Conservation (phyloP, 2,797 vertebrate species). For the Bovichtus diacanthus region DNA sequence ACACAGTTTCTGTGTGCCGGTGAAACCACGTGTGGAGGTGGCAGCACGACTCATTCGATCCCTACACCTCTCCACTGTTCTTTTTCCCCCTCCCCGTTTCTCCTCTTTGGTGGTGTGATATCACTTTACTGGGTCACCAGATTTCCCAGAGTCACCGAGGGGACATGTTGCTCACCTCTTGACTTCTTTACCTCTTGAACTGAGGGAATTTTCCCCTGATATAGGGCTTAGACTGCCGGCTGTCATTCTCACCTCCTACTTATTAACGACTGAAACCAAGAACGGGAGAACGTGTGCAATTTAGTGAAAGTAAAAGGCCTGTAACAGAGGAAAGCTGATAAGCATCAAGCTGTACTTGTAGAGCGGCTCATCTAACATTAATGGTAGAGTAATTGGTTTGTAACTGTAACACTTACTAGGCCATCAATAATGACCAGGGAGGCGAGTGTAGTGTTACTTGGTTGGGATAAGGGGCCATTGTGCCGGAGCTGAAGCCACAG, state of each 20-base stretch:
- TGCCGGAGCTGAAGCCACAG: slow-evolving; percentile 69
- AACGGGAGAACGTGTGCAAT: slow-evolving; percentile 43
- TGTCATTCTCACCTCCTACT: slow-evolving; percentile 80
- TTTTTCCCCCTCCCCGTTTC: slow-evolving; percentile 19
- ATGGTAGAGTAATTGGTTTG: slow-evolving; percentile 90
- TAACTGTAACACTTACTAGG: slow-evolving; percentile 88
- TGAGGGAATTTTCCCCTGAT: slow-evolving; percentile 58
- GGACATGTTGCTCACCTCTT: slow-evolving; percentile 81
- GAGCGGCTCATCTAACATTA: slow-evolving; percentile 87
- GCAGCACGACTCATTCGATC: slow-evolving; percentile 59
- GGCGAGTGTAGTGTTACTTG: slow-evolving; percentile 82
- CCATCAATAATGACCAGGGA: slow-evolving; percentile 86
- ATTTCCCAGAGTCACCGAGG: slow-evolving; percentile 82
- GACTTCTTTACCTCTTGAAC: slow-evolving; percentile 87
- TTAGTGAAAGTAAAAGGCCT: slow-evolving; percentile 77
- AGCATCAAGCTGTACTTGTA: slow-evolving; percentile 82
- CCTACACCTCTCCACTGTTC: slow-evolving; percentile 45
- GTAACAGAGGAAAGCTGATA: slow-evolving; percentile 77
- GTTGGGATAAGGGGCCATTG: slow-evolving; percentile 72
- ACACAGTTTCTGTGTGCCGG: slow-evolving; percentile 33
- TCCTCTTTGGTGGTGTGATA: slow-evolving; percentile 72
- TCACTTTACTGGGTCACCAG: slow-evolving; percentile 86
- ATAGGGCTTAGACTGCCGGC: slow-evolving; percentile 73
- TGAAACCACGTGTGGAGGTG: slow-evolving; percentile 69
- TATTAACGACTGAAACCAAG: slow-evolving; percentile 62